Percentiles rank a stretch among this genome's conserved stretches.
Conservation (phyloP, 2,888 invertebrate species). For the Acronicta psi region DNA sequence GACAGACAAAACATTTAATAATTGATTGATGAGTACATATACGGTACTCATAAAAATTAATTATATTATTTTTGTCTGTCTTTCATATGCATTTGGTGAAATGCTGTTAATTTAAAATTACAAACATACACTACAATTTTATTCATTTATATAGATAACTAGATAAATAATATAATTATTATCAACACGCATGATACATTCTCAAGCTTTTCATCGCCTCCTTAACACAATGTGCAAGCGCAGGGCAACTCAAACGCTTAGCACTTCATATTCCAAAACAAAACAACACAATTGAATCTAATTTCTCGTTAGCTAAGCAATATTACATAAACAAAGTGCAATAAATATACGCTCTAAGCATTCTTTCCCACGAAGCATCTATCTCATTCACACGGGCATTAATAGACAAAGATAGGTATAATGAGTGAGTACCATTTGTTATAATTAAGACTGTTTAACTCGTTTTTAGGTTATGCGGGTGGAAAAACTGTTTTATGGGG, state of each 20-base stretch:
- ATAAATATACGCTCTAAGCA: constrained; percentile 43
- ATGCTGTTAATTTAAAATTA: too few relatives aligned
- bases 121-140: too few relatives aligned
- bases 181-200: too few relatives aligned
- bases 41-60: too few relatives aligned
- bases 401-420: constrained; percentile 33
- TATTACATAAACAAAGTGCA: constrained; percentile 43
- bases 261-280: constrained; percentile 37
- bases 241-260: constrained; percentile 8
- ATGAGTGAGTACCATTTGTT: constrained; percentile 49
- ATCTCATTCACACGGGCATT: constrained; percentile 31
- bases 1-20: too few relatives aligned
- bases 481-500: constrained; percentile 40
- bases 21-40: too few relatives aligned
- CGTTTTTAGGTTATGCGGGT: constrained; percentile 59
- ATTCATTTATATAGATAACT: too few relatives aligned
- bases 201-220: neutral
- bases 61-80: too few relatives aligned
- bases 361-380: constrained; percentile 52
- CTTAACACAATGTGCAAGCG: neutral
- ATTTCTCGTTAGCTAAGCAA: constrained; percentile 42
- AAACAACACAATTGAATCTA: constrained; percentile 44
- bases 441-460: constrained; percentile 55
- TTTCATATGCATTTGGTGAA: too few relatives aligned
- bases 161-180: too few relatives aligned